Percentiles rank a stretch among this genome's conserved stretches.
phyloP scores from a whole-genome alignment of 2,113 vertebrate species.

The Sinosuthora webbiana region DNA sequence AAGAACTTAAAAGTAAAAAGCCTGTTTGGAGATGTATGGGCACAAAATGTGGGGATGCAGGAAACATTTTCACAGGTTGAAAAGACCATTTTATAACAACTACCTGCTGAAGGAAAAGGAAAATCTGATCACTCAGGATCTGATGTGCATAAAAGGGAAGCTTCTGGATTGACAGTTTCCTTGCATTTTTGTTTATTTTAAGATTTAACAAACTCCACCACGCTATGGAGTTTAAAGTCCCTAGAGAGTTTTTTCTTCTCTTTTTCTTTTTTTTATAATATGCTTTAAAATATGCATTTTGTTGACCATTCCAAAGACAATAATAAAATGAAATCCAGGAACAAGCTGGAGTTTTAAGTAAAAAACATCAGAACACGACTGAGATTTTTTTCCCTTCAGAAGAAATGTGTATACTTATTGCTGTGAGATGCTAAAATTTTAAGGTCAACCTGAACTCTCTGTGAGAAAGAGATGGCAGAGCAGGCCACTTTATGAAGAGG shows the following conservation, averaged over 20 bases:
- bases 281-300: neutral
- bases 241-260: neutral
- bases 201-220: neutral
- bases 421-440: neutral
- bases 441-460: neutral
- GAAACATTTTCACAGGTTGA: neutral
- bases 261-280: rapidly evolving
- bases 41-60: neutral
- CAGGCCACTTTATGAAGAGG: neutral
- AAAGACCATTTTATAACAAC: neutral
- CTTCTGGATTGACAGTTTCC: neutral
- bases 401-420: neutral
- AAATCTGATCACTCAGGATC: neutral
- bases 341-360: neutral
- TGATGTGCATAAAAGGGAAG: neutral
- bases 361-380: neutral
- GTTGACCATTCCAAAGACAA: neutral
- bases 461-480: neutral
- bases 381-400: neutral
- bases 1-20: neutral
- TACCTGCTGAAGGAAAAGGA: neutral
- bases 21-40: neutral
- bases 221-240: neutral
- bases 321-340: neutral
- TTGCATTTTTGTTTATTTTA: neutral